These are phyloP conservation scores for Illadopsis cleaveri DNA, from an alignment of 2,113 vertebrate species.

Conservation along the genomic window DNA sequence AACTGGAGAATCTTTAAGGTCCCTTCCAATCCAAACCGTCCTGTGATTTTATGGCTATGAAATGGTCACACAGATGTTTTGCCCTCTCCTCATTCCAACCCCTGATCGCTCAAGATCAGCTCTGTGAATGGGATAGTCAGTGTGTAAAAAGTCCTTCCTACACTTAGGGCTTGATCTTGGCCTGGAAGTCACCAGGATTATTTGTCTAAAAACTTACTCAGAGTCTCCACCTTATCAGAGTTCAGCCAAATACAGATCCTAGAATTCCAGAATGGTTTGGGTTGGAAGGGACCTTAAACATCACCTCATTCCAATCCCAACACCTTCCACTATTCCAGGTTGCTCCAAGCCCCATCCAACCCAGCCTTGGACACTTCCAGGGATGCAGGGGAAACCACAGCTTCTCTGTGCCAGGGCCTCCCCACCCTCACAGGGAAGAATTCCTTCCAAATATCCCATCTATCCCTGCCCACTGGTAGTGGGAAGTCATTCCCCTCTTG, in stretches of 20 bases:
- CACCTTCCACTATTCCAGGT: accelerated
- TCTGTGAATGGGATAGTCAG: not conserved
- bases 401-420: not conserved
- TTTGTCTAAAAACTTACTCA: not conserved
- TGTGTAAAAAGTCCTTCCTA: not conserved
- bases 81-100: not conserved
- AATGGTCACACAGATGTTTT: not conserved
- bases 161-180: not conserved
- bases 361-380: not conserved
- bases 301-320: accelerated
- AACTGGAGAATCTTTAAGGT: not conserved
- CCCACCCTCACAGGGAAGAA: accelerated
- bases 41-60: not conserved
- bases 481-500: not conserved
- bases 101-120: not conserved
- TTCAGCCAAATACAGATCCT: not conserved
- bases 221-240: not conserved
- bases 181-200: not conserved
- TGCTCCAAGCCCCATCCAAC: accelerated
- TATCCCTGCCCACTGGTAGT: not conserved
- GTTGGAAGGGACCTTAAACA: not conserved
- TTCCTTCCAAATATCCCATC: not conserved
- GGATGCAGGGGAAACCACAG: not conserved
- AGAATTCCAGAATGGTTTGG: not conserved
- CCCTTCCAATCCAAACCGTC: not conserved